Evolutionary conservation across 2,797 vertebrate species (phyloP).

Genomic region (Apodemus agrarius): DNA sequence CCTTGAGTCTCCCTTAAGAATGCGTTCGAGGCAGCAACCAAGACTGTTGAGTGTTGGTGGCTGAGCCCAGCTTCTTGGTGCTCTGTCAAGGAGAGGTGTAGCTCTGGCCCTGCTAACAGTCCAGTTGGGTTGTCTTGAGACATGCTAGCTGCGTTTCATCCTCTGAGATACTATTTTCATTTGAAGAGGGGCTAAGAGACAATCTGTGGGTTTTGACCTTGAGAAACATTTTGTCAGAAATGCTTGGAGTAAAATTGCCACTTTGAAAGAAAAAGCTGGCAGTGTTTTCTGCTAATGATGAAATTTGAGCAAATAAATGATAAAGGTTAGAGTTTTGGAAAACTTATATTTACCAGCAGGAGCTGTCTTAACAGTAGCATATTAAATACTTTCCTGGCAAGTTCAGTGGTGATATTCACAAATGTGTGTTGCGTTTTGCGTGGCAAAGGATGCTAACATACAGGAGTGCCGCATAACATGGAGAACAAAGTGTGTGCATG

Average conservation of each 20-base stretch:
- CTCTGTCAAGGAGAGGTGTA: neutral
- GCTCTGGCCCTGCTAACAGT: neutral
- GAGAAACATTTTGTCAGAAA: constrained; percentile 28
- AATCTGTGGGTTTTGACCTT: constrained; percentile 7
- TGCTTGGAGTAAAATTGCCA: constrained; percentile 33
- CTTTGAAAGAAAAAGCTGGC: constrained; percentile 22
- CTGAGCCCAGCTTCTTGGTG: neutral
- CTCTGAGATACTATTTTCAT: neutral
- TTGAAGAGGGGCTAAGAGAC: constrained; percentile 18
- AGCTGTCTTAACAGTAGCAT: neutral
- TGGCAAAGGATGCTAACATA: neutral
- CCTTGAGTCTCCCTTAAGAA: neutral
- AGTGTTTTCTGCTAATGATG: constrained; percentile 50
- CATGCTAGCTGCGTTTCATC: neutral
- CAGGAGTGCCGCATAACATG: neutral
- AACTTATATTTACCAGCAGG: neutral
- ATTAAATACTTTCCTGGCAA: neutral
- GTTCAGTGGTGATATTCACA: constrained; percentile 8
- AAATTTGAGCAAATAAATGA: constrained; percentile 44
- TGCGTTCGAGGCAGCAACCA: neutral
- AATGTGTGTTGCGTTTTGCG: neutral
- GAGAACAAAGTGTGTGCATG: neutral
- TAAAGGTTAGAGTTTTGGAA: constrained; percentile 57
- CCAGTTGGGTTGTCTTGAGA: neutral
- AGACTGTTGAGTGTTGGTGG: no score